phyloP scores from a whole-genome alignment of 2,888 invertebrate species.

The Asteroscopus sphinx region DNA sequence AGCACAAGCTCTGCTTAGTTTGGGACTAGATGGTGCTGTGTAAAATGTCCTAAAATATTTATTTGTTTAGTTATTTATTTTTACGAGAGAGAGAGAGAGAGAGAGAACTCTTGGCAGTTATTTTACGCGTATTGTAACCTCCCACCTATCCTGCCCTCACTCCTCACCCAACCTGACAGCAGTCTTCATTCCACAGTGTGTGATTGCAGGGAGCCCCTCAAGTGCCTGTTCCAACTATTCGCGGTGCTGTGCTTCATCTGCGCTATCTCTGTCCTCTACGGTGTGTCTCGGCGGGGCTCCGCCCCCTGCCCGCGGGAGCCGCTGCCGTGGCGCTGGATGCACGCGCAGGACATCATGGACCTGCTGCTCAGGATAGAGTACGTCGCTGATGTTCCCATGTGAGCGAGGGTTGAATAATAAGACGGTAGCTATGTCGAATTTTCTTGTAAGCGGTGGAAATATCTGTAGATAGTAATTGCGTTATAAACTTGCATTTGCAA shows the following conservation, averaged over 20 bases:
- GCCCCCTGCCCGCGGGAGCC: constrained; percentile 51
- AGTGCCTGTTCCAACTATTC: constrained; percentile 82
- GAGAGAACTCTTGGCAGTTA: too few relatives aligned
- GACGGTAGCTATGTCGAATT: background rate
- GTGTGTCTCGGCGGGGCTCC: constrained; percentile 62
- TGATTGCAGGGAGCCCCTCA: constrained; percentile 82
- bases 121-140: too few relatives aligned
- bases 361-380: constrained; percentile 81
- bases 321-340: constrained; percentile 81
- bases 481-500: too few relatives aligned
- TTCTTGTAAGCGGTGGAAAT: constrained; percentile 7
- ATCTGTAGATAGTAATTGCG: too few relatives aligned
- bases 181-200: constrained; percentile 69
- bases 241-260: constrained; percentile 80
- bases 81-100: too few relatives aligned
- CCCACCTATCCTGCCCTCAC: constrained; percentile 1
- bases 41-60: too few relatives aligned
- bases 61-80: too few relatives aligned
- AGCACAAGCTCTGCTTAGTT: too few relatives aligned
- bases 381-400: constrained; percentile 85
- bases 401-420: constrained; percentile 25
- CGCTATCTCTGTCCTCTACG: constrained; percentile 74
- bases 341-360: constrained; percentile 79
- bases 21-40: too few relatives aligned
- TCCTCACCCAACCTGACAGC: constrained; percentile 31